These are phyloP conservation scores for Vanacampus margaritifer DNA, from an alignment of 2,113 vertebrate species.

Conservation along the genomic window DNA sequence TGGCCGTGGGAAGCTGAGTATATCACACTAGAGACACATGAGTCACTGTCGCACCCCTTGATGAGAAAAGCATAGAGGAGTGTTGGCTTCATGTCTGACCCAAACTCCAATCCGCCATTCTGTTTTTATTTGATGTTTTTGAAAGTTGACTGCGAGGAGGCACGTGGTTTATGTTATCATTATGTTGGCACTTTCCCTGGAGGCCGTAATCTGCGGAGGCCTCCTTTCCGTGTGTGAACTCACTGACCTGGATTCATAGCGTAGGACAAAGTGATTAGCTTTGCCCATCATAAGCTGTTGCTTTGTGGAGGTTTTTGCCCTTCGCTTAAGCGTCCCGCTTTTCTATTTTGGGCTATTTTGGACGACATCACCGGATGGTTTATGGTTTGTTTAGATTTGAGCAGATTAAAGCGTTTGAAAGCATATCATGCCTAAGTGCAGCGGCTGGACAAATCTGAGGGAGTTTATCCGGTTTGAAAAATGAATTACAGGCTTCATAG, in stretches of 20 bases:
- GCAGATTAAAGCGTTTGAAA: conserved; percentile 16
- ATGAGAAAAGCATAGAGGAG: background rate
- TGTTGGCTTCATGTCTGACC: background rate
- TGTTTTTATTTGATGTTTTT: conserved; percentile 1
- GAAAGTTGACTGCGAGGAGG: background rate
- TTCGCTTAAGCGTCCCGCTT: background rate
- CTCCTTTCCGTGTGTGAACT: conserved; percentile 25
- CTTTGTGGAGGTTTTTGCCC: conserved; percentile 20
- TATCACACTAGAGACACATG: background rate
- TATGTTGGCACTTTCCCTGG: conserved; percentile 17
- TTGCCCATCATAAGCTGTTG: conserved; percentile 25
- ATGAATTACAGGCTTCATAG: background rate
- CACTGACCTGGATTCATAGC: conserved; percentile 48
- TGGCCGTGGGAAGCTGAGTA: no score
- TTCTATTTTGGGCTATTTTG: conserved; percentile 23
- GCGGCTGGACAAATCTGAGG: background rate
- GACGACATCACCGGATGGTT: conserved; percentile 12
- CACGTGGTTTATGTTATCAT: background rate
- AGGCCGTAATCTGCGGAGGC: conserved; percentile 16
- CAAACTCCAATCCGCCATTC: background rate
- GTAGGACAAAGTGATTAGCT: conserved; percentile 38
- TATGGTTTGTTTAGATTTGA: conserved; percentile 21
- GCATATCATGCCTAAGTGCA: background rate
- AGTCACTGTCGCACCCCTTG: background rate
- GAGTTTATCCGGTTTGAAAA: conserved; percentile 1